Evolutionary conservation across 2,797 vertebrate genomes (phyloP).

Genomic region (Spinus pinus): DNA sequence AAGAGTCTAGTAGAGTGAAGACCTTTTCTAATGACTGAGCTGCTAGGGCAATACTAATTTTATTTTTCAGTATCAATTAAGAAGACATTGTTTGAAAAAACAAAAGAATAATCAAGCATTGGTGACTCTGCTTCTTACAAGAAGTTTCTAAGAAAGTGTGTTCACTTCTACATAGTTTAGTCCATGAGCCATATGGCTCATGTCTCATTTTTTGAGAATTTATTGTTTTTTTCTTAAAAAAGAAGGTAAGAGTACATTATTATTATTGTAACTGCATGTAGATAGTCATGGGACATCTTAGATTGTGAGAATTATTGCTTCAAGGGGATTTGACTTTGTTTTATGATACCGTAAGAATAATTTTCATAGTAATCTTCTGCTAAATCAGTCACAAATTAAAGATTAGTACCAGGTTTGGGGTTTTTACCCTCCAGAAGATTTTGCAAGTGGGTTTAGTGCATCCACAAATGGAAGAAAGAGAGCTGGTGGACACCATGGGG

Average conservation of each 20-base stretch:
- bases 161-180: background rate
- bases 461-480: background rate
- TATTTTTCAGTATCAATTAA: background rate
- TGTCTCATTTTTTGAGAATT: background rate
- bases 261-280: accelerated
- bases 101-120: background rate
- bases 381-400: slow-evolving; percentile 28
- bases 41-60: background rate
- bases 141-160: background rate
- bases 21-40: background rate
- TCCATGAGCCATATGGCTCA: accelerated
- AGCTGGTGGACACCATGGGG: background rate
- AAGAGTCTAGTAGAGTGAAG: background rate
- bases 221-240: background rate
- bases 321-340: background rate
- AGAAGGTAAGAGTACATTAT: background rate
- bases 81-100: background rate
- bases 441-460: slow-evolving; percentile 8
- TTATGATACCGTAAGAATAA: background rate
- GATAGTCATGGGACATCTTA: background rate
- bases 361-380: background rate
- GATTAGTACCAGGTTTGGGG: accelerated
- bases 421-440: background rate
- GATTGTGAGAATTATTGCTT: background rate
- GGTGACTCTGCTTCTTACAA: background rate